Base-by-base conservation (phyloP, 2,113 vertebrate genomes). In the Monopterus albus region DNA sequence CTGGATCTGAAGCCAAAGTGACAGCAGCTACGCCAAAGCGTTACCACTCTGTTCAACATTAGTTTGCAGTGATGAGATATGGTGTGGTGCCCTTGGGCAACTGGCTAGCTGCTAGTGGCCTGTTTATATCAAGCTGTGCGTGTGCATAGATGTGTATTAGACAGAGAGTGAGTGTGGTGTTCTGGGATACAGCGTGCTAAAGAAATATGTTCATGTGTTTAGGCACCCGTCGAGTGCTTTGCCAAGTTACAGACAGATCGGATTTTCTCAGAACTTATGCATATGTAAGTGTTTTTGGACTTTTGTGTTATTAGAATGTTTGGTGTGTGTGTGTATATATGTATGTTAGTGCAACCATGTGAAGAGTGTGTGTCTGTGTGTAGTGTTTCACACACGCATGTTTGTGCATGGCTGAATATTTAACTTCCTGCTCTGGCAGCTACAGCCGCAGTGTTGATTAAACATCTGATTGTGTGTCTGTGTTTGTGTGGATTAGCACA, bases 1-100 rank as follows among this genome's bases (percentile, higher is more conserved):
- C 79, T 82, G 88, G 79, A 91, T 88, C 53, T 71, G 78, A 77
- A 91, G 85, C 84, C 85, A 83, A 89, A 83, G 82, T 73, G 88
- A 90, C 90, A 88, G 83, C 82, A 72, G 72, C 72, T 78, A 29
- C 29, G 17, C 78, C 53, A 53, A n/a, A 67, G 55, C 61, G 14
- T 72, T 11, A 78, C 81, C 51, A 42, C 83, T 65, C 77, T 68
- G 55, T 63, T 82, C 70, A 75, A 53, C 65, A 49, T 83, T 81
- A 70, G 68, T 62, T 70, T 76, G 55, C 72, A 68, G 71, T 59
- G 81, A 87, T 79, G 79, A 86, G 84, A 83, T 78, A 59, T 59
- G 75, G 53, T 79, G 66, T 15, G 18, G 51, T 72, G 79, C 67
- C 82, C 77, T n/a, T 13, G 11, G 81, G 85, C 85, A 28, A 21